Percentiles rank a stretch among this genome's conserved stretches.
Evolutionary conservation across 2,113 vertebrate species (phyloP).

Genomic region (Tylochromis polylepis): DNA sequence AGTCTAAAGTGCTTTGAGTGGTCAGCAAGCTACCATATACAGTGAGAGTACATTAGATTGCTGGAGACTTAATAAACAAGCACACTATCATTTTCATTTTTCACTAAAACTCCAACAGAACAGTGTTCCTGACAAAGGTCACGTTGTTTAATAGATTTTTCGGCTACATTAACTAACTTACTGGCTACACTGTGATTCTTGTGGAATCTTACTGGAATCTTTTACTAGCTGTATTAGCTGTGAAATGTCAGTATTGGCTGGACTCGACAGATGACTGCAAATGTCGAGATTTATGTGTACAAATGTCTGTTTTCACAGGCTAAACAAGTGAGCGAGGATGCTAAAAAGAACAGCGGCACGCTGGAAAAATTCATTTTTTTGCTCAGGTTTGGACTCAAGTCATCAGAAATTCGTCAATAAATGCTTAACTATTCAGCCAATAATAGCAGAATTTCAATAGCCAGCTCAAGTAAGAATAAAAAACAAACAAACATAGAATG

Average conservation of each 20-base stretch:
- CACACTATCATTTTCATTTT: neutral
- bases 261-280: neutral
- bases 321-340: neutral
- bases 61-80: neutral
- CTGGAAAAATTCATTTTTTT: too few relatives aligned
- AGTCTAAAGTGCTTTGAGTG: neutral
- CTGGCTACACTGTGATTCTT: rapidly evolving
- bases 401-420: too few relatives aligned
- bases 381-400: too few relatives aligned
- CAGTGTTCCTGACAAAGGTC: rapidly evolving
- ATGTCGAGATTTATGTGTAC: neutral
- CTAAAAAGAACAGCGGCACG: neutral
- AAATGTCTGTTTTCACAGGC: neutral
- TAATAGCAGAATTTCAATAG: too few relatives aligned
- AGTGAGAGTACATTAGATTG: neutral
- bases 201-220: rapidly evolving
- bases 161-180: neutral
- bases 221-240: neutral
- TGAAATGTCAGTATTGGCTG: neutral
- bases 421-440: too few relatives aligned
- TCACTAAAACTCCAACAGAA: neutral
- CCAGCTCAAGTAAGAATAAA: too few relatives aligned
- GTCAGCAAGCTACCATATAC: neutral
- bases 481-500: too few relatives aligned
- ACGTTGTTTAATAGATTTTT: neutral